Conservation (phyloP, 2,113 vertebrate species). For the Formicarius rufipectus region DNA sequence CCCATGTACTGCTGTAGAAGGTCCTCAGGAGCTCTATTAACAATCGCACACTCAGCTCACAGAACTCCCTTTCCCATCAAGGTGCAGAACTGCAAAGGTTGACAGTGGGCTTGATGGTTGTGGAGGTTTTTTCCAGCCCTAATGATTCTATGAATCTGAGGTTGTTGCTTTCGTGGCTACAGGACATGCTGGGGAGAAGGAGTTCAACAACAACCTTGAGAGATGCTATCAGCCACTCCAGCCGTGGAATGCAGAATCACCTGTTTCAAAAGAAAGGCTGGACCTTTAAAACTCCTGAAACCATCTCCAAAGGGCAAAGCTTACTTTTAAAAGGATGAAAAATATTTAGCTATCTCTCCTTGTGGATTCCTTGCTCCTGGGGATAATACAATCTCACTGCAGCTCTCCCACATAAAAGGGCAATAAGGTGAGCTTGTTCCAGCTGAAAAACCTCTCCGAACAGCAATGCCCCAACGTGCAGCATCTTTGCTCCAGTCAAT, state of each 20-base stretch:
- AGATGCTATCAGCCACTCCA: background rate
- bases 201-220: background rate
- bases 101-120: background rate
- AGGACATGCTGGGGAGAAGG: background rate
- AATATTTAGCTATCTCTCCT: background rate
- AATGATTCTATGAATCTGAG: background rate
- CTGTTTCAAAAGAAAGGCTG: background rate
- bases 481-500: background rate
- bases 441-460: background rate
- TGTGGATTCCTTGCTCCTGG: background rate
- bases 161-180: background rate
- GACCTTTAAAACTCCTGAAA: background rate
- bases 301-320: background rate
- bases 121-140: background rate
- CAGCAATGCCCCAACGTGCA: background rate
- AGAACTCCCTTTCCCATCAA: background rate
- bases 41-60: accelerated
- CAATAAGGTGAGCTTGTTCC: background rate
- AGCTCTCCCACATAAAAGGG: background rate
- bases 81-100: background rate
- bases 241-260: background rate
- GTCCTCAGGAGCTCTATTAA: background rate
- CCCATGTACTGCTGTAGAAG: background rate
- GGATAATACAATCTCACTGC: background rate
- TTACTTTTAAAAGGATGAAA: background rate